Evolutionary conservation across 2,888 invertebrate genomes (phyloP).

Genomic region (Apodemia zela): DNA sequence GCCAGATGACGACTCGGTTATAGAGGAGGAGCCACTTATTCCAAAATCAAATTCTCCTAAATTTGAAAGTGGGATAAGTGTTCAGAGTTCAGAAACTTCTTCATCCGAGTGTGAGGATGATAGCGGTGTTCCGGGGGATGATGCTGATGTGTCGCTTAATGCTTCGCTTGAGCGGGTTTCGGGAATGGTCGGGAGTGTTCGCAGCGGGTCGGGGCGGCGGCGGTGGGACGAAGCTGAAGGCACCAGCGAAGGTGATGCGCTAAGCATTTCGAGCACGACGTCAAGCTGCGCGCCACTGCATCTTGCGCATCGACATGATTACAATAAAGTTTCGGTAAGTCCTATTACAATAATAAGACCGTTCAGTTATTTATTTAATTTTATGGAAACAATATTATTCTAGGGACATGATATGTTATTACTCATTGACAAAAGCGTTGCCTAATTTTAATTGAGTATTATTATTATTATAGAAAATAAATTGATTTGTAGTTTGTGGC

Average conservation of each 20-base stretch:
- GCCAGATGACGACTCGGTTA: constrained; percentile 48
- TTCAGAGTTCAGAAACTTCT: constrained; percentile 55
- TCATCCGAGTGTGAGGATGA: constrained; percentile 64
- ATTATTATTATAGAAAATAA: no score
- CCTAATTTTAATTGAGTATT: no score
- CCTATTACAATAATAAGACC: neutral
- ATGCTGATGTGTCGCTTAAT: constrained; percentile 59
- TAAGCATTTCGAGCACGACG: constrained; percentile 71
- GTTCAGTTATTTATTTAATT: neutral
- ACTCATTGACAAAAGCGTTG: no score
- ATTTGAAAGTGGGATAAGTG: constrained; percentile 65
- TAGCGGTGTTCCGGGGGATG: constrained; percentile 65
- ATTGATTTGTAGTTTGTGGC: no score
- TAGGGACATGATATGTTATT: no score
- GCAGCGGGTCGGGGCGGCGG: constrained; percentile 76
- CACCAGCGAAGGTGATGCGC: constrained; percentile 68
- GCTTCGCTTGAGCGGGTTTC: constrained; percentile 77
- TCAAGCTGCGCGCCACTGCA: constrained; percentile 72
- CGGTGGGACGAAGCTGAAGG: constrained; percentile 73
- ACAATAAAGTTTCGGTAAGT: constrained; percentile 74
- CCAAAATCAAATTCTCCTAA: constrained; percentile 48
- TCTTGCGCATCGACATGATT: constrained; percentile 64
- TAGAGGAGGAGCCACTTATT: constrained; percentile 47
- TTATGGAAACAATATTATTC: neutral
- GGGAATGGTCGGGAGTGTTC: constrained; percentile 68